Evolutionary conservation across 2,888 invertebrate genomes (phyloP).

Genomic region (Aethes cnicana): DNA sequence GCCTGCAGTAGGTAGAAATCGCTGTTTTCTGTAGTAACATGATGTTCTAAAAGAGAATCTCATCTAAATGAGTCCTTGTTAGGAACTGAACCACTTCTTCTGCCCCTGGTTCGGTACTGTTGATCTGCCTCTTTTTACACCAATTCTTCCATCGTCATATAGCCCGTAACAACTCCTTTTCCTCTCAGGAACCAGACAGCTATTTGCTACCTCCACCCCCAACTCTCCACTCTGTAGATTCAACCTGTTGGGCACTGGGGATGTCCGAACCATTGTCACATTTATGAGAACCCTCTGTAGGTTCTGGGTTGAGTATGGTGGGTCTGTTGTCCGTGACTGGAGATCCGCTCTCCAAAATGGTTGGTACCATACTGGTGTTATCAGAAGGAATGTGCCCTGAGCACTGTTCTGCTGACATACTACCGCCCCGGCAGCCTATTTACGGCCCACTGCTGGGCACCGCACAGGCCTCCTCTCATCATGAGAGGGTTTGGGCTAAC

Average conservation of each 20-base stretch:
- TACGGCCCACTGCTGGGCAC: too few species aligned
- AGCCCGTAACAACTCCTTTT: background rate
- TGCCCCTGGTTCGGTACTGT: background rate
- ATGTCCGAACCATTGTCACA: background rate
- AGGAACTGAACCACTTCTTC: background rate
- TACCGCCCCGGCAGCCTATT: too few species aligned
- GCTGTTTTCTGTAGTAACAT: slow-evolving; percentile 1
- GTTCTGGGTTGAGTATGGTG: background rate
- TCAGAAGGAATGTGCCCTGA: background rate
- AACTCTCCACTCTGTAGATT: background rate
- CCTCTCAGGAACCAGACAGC: background rate
- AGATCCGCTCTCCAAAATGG: slow-evolving; percentile 10
- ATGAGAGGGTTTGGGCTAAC: too few species aligned
- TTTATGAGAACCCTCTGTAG: slow-evolving; percentile 1
- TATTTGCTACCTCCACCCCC: slow-evolving; percentile 7
- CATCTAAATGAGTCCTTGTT: background rate
- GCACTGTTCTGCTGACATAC: background rate
- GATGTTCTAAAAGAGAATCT: background rate
- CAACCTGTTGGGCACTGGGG: background rate
- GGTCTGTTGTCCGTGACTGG: too few species aligned
- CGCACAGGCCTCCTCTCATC: too few species aligned
- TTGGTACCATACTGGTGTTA: background rate
- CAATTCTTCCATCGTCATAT: background rate
- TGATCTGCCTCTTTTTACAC: background rate
- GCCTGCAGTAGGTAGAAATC: background rate